Conservation (phyloP, 2,888 invertebrate genomes). For the Cheiracanthium punctorium region DNA sequence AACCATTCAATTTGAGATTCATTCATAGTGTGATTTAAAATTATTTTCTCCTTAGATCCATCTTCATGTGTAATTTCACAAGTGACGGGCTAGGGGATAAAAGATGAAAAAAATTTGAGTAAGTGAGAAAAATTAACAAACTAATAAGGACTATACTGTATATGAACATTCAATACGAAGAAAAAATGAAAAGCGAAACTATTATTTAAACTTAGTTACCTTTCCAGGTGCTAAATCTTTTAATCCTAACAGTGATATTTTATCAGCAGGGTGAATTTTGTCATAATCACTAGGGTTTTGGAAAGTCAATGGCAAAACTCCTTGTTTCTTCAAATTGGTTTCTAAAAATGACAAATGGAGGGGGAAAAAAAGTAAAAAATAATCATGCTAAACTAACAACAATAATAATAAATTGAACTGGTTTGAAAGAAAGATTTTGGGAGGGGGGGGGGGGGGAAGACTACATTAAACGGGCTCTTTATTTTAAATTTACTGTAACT, state of each 20-base stretch:
- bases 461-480: too few species aligned
- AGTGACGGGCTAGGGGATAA: slow-evolving; percentile 82
- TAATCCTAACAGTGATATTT: slow-evolving; percentile 88
- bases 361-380: too few species aligned
- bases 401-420: too few species aligned
- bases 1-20: slow-evolving; percentile 98
- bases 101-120: slow-evolving; percentile 70
- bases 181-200: too few species aligned
- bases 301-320: slow-evolving; percentile 96
- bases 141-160: too few species aligned
- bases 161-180: too few species aligned
- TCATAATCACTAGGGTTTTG: slow-evolving; percentile 95
- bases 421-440: too few species aligned
- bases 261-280: slow-evolving; percentile 90
- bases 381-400: too few species aligned
- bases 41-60: slow-evolving; percentile 89
- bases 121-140: too few species aligned
- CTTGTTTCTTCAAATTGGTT: slow-evolving; percentile 99
- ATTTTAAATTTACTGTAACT: too few species aligned
- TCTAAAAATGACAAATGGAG: slow-evolving; percentile 82
- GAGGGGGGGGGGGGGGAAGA: too few species aligned
- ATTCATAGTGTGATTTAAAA: slow-evolving; percentile 95
- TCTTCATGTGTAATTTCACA: slow-evolving; percentile 94
- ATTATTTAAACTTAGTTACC: too few species aligned
- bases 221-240: slow-evolving; percentile 76